Conservation (phyloP, 2,888 invertebrate genomes). For the Oscheius sp. region DNA sequence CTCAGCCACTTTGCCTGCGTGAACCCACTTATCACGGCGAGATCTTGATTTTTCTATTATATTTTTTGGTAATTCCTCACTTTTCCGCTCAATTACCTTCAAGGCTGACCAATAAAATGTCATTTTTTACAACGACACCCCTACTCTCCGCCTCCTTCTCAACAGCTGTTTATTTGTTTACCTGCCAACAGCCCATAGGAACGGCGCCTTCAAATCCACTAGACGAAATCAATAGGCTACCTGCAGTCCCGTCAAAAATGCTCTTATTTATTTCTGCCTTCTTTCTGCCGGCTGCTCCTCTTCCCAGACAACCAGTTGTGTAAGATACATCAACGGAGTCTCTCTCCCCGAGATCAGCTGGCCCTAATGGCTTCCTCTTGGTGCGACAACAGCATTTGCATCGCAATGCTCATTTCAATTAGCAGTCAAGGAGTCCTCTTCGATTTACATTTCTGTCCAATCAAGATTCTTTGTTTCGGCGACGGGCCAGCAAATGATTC, state of each 20-base stretch:
- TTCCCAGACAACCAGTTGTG: neutral
- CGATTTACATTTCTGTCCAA: neutral
- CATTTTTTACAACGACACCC: neutral
- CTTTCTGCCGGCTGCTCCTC: neutral
- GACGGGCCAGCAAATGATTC: neutral
- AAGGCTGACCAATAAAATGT: too few species aligned
- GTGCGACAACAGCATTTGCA: neutral
- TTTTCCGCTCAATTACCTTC: neutral
- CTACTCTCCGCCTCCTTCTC: too few species aligned
- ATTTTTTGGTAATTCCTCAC: neutral
- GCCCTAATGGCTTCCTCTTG: neutral
- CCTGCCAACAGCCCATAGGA: neutral
- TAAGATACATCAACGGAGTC: neutral
- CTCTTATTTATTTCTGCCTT: neutral
- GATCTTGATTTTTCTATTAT: neutral
- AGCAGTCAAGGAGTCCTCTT: neutral
- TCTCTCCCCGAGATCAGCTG: neutral
- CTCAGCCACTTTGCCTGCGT: neutral
- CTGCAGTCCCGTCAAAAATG: neutral
- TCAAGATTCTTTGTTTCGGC: neutral
- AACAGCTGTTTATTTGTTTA: neutral
- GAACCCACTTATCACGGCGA: constrained; percentile 16
- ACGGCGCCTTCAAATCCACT: neutral
- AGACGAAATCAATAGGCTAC: neutral
- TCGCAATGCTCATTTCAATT: neutral